Percentiles rank a stretch among this genome's conserved stretches.
phyloP scores from a whole-genome alignment of 2,888 invertebrate species.

The Caenorhabditis drosophilae region DNA sequence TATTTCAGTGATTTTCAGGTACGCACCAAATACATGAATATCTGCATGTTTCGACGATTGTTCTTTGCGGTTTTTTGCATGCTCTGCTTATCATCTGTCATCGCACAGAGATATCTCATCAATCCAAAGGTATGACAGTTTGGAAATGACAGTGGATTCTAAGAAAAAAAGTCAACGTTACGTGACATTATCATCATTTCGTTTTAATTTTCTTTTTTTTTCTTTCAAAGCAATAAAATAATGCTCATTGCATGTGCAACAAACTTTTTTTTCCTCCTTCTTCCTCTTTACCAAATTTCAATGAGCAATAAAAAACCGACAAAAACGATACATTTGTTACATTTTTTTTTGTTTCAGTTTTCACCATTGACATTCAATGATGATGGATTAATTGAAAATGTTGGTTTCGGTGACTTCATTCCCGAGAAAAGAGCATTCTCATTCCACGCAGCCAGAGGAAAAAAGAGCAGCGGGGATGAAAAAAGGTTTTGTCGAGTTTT shows the following conservation, averaged over 20 bases:
- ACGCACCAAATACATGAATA: conserved; percentile 6
- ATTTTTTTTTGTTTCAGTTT: conserved; percentile 13
- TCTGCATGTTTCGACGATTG: conserved; percentile 40
- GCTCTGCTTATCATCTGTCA: conserved; percentile 24
- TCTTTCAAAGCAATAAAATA: too few species aligned
- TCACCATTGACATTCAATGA: conserved; percentile 19
- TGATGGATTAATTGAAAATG: conserved; percentile 10
- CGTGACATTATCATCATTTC: neutral
- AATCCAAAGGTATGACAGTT: conserved; percentile 18
- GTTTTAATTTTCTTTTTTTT: neutral
- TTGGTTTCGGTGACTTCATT: conserved; percentile 14
- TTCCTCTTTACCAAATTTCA: too few species aligned
- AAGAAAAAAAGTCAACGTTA: too few species aligned
- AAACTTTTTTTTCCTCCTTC: too few species aligned
- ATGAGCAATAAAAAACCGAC: too few species aligned
- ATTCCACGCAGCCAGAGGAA: conserved; percentile 38
- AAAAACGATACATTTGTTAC: neutral
- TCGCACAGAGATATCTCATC: conserved; percentile 23
- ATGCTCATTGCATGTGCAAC: too few species aligned
- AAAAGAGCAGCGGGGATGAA: conserved; percentile 28
- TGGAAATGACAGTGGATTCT: too few species aligned
- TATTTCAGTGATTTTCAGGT: conserved; percentile 18
- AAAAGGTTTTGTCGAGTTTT: too few species aligned
- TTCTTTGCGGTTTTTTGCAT: conserved; percentile 29
- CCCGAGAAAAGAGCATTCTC: conserved; percentile 31